These are phyloP conservation scores for Macrosteles quadrilineatus DNA, from an alignment of 1,140 invertebrate genomes.

Conservation along the genomic window DNA sequence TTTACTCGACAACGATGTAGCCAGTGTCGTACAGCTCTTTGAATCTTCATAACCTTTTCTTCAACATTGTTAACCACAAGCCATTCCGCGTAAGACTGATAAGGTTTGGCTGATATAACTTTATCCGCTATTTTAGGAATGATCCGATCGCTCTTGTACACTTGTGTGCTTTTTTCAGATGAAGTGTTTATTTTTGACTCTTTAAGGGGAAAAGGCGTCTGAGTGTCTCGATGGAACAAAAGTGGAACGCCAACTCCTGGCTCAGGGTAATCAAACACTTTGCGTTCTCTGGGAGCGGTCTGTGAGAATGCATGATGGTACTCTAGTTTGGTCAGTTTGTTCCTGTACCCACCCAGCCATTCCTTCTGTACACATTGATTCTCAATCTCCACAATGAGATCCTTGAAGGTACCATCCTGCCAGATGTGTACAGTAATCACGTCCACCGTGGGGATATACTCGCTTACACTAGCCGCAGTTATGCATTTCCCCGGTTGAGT, in stretches of 20 bases:
- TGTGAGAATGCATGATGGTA: conserved; percentile 38
- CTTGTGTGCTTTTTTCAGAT: conserved; percentile 25
- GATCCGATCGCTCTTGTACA: not conserved
- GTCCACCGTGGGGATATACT: conserved; percentile 37
- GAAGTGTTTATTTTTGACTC: conserved; percentile 19
- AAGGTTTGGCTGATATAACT: conserved; percentile 27
- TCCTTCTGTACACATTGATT: conserved; percentile 30
- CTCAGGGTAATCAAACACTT: conserved; percentile 13
- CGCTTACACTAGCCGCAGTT: not conserved
- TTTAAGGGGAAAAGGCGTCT: conserved; percentile 30
- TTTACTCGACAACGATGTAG: not conserved
- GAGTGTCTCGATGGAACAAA: conserved; percentile 20
- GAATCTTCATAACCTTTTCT: conserved; percentile 28
- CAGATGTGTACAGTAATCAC: conserved; percentile 38
- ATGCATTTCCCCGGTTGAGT: conserved; percentile 1
- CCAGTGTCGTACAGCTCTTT: not conserved
- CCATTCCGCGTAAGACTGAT: conserved; percentile 31
- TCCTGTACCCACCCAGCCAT: conserved; percentile 39
- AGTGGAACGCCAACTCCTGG: conserved; percentile 4
- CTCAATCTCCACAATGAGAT: conserved; percentile 40
- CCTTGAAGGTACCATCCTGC: conserved; percentile 20
- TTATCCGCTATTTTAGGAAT: conserved; percentile 24
- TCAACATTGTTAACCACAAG: conserved; percentile 27
- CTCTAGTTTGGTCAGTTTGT: conserved; percentile 27
- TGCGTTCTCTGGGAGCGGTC: conserved; percentile 31